These are phyloP conservation scores for Distichodus sexfasciatus DNA, from an alignment of 2,797 vertebrate genomes.

Conservation along the genomic window DNA sequence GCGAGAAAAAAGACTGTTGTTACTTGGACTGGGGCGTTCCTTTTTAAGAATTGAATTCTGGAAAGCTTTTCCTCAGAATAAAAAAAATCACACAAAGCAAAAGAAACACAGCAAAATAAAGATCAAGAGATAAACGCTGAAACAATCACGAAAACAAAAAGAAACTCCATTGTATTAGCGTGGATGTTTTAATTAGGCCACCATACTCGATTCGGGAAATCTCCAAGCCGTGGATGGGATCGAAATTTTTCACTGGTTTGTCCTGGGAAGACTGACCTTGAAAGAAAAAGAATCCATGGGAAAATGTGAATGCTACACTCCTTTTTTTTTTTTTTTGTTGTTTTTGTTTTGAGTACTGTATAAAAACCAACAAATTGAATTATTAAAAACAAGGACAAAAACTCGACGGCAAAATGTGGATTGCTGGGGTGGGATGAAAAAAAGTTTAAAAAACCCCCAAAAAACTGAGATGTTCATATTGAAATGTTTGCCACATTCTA, in stretches of 20 bases:
- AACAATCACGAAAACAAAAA: conserved; percentile 66
- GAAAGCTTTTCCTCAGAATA: conserved; percentile 69
- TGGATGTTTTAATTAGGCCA: conserved; percentile 86
- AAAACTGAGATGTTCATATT: conserved; percentile 57
- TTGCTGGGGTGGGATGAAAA: conserved; percentile 83
- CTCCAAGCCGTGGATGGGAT: conserved; percentile 86
- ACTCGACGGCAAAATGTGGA: conserved; percentile 66
- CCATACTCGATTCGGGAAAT: conserved; percentile 82
- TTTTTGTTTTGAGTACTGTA: conserved; percentile 96
- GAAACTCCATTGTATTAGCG: conserved; percentile 79
- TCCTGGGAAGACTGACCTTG: conserved; percentile 84
- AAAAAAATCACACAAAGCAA: conserved; percentile 54
- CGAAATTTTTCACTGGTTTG: conserved; percentile 89
- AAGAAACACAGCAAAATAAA: conserved; percentile 61
- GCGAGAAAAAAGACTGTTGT: conserved; percentile 80
- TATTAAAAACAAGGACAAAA: conserved; percentile 78
- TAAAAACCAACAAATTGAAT: conserved; percentile 86
- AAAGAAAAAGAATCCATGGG: conserved; percentile 90
- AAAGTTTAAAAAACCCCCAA: too few species aligned
- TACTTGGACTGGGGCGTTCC: conserved; percentile 94
- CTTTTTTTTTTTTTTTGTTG: conserved; percentile 78
- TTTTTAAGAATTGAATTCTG: conserved; percentile 80
- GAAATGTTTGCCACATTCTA: conserved; percentile 45
- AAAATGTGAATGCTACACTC: conserved; percentile 96
- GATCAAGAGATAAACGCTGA: conserved; percentile 64